A percentile compares a stretch with the other conserved stretches of the same genome.
phyloP scores from a whole-genome alignment of 2,797 vertebrate species.

The Fringilla coelebs region DNA sequence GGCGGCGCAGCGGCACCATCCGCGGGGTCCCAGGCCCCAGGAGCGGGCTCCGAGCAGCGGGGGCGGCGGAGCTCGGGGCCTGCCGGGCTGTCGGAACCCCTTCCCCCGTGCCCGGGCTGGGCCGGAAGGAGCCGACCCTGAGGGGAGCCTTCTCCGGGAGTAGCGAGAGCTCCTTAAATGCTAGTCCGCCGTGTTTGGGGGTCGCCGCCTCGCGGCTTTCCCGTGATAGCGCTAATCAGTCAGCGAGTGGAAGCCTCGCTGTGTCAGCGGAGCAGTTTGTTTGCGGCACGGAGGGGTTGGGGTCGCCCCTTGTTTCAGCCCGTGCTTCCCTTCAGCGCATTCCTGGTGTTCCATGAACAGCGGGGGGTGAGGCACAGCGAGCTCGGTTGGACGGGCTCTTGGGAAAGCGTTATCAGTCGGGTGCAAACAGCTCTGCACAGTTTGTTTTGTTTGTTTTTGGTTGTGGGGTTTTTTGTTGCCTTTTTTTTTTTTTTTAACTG shows the following conservation, averaged over 20 bases:
- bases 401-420: neutral
- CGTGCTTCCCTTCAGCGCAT: neutral
- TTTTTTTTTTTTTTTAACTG: neutral
- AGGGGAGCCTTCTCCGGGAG: neutral
- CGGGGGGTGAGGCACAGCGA: neutral
- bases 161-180: neutral
- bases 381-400: neutral
- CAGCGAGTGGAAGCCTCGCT: rapidly evolving
- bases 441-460: neutral
- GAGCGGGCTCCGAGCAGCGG: neutral
- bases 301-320: neutral
- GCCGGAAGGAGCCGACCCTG: neutral
- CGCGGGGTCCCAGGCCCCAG: neutral
- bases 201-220: neutral
- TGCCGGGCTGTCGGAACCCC: neutral
- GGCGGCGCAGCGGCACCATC: neutral
- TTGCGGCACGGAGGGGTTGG: neutral
- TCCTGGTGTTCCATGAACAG: neutral
- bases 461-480: no score
- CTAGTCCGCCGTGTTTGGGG: rapidly evolving
- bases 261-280: neutral
- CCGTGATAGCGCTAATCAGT: rapidly evolving
- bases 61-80: neutral
- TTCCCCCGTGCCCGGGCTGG: neutral
- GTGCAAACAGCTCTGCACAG: neutral